A percentile compares a stretch with the other conserved stretches of the same genome.
Conservation (phyloP, 2,797 vertebrate species). For the Periparus ater region DNA sequence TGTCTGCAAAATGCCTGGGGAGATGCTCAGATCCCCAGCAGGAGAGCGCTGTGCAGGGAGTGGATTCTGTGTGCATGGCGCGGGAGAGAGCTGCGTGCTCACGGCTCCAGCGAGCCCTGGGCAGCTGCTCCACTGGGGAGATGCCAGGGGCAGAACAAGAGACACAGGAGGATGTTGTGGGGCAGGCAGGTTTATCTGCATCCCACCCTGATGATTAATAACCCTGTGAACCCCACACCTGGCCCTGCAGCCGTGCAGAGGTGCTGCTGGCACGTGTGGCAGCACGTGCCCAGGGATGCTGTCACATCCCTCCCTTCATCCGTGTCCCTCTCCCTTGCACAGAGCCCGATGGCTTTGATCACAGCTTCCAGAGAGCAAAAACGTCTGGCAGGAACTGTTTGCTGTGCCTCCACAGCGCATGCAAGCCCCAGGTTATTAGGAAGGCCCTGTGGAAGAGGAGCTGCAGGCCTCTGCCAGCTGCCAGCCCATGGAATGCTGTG, state of each 20-base stretch:
- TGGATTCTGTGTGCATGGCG: accelerated
- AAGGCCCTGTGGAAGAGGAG: background rate
- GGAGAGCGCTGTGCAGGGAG: accelerated
- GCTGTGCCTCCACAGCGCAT: background rate
- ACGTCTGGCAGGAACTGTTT: background rate
- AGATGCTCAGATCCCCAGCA: background rate
- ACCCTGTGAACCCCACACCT: background rate
- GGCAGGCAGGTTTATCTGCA: background rate
- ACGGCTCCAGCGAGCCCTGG: background rate
- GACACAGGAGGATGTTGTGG: background rate
- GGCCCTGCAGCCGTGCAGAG: background rate
- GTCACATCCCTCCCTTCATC: background rate
- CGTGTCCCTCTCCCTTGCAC: background rate
- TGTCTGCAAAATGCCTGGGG: background rate
- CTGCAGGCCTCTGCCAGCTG: constrained; percentile 39
- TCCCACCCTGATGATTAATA: background rate
- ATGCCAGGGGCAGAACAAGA: background rate
- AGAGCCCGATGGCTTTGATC: background rate
- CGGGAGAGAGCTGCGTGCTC: accelerated
- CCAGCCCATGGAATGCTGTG: background rate
- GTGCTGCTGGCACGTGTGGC: accelerated
- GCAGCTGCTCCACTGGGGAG: background rate
- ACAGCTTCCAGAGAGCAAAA: background rate
- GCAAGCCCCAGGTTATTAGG: background rate
- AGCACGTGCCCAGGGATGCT: background rate